These are phyloP conservation scores for Alviniconcha strummeri DNA, from an alignment of 2,888 invertebrate species.

Conservation along the genomic window DNA sequence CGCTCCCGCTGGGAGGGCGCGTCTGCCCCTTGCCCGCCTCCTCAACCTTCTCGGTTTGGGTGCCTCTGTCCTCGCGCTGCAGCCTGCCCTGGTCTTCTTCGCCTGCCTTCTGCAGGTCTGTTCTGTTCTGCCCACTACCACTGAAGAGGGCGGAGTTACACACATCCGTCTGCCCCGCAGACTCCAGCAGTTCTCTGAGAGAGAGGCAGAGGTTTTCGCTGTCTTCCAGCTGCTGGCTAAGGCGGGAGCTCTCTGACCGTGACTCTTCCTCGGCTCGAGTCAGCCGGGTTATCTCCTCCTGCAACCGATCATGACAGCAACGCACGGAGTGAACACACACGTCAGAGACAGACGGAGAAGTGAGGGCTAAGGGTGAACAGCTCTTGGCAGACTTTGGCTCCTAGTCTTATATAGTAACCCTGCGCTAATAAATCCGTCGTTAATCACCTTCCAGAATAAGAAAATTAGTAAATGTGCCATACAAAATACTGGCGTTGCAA, in stretches of 20 bases:
- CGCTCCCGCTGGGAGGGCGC: slow-evolving; percentile 10
- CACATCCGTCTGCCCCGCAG: too few species aligned
- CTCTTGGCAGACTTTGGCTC: not conserved
- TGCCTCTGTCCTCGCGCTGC: slow-evolving; percentile 17
- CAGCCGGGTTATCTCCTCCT: slow-evolving; percentile 38
- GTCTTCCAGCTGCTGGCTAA: slow-evolving; percentile 41
- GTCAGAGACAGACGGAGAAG: too few species aligned
- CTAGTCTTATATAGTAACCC: too few species aligned
- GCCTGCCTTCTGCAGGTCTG: slow-evolving; percentile 24
- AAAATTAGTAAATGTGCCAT: too few species aligned
- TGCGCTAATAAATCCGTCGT: too few species aligned
- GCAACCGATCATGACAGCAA: slow-evolving; percentile 27
- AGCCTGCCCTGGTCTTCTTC: not conserved
- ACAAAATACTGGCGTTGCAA: too few species aligned
- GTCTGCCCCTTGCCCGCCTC: not conserved
- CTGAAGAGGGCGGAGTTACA: not conserved
- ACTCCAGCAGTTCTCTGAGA: slow-evolving; percentile 39
- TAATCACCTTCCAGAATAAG: too few species aligned
- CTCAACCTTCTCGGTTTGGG: slow-evolving; percentile 16
- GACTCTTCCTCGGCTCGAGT: slow-evolving; percentile 39
- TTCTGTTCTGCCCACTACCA: slow-evolving; percentile 1
- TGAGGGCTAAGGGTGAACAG: not conserved
- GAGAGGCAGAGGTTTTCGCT: slow-evolving; percentile 39
- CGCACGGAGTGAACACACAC: not conserved
- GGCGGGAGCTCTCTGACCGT: slow-evolving; percentile 39